Evolutionary conservation across 2,113 vertebrate species (phyloP), one percentile per base, ranked within the genome.

Genomic region (Antechinus flavipes): DNA sequence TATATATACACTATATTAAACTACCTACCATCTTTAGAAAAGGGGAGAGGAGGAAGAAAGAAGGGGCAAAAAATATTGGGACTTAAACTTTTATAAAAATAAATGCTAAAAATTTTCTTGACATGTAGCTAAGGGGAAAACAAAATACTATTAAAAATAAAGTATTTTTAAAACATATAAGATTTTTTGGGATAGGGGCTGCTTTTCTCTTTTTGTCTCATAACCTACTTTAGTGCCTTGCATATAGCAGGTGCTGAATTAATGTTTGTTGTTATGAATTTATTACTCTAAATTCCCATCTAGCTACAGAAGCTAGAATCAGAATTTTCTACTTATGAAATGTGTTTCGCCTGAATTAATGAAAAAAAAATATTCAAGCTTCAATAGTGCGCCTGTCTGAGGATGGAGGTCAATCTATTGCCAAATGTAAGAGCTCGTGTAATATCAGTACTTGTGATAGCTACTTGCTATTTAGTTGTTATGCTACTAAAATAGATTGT

Each of bases 281-380:
- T 23, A 46, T 24, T 50, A 46, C 8, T 90, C 8, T 25, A 50
- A 50, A 49, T 49, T 49, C 89, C 58, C 89, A 46, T 90, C 42
- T 90, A 47, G 23, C 42, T 26, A 11, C 49, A 27, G 25, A 47
- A 47, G n/a, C 61, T 22, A 23, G n/a, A 42, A 14, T 52, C 49
- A 93, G 61, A 56, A 91, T 93, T 95, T 94, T 93, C 54, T 84
- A 14, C 92, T 93, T 89, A 30, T 42, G 53, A 58, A 93, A 49
- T 89, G 24, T 54, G 16, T 95, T 97, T 96, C 91, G 94, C 54
- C 35, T 92, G 47, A 93, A 52, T 95, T 58, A 56, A 16, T 95
- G 46, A 96, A 90, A 95, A 24, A 93, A 89, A 56, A 89, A 56
- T n/a, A 84, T 42, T 84, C 68, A 76, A 22, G 2, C 42, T 84